Percentiles rank a stretch among this genome's conserved stretches.
phyloP scores from a whole-genome alignment of 2,888 invertebrate genomes.

The Lagria hirta region DNA sequence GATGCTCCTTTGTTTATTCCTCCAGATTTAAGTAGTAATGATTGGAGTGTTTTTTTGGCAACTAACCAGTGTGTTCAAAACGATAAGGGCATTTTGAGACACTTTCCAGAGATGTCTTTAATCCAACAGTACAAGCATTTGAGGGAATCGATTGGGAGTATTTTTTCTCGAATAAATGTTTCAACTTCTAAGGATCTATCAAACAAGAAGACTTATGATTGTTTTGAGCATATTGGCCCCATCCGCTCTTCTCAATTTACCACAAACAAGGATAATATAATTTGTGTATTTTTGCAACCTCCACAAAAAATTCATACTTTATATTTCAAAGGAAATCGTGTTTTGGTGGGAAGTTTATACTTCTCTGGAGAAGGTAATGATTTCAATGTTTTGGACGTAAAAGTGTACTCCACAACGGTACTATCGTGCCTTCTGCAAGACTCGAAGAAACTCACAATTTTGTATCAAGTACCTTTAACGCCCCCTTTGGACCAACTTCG shows the following conservation, averaged over 20 bases:
- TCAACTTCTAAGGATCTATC: conserved; percentile 66
- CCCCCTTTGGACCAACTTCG: conserved; percentile 50
- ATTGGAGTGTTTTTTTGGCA: conserved; percentile 75
- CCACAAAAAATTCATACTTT: conserved; percentile 56
- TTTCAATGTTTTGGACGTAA: conserved; percentile 65
- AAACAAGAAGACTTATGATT: conserved; percentile 57
- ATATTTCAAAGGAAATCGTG: conserved; percentile 36
- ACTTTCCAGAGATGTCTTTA: conserved; percentile 74
- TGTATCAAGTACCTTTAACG: conserved; percentile 42
- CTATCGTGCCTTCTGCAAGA: conserved; percentile 72
- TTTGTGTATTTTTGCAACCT: conserved; percentile 50
- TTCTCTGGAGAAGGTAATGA: conserved; percentile 54
- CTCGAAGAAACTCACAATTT: conserved; percentile 41
- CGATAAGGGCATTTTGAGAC: conserved; percentile 72
- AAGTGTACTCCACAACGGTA: conserved; percentile 73
- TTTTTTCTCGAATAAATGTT: conserved; percentile 68
- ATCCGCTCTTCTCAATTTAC: conserved; percentile 58
- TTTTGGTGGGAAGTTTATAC: conserved; percentile 59
- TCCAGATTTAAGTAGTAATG: conserved; percentile 71
- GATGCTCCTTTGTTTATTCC: conserved; percentile 72
- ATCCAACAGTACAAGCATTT: conserved; percentile 78
- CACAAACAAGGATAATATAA: no score
- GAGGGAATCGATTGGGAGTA: conserved; percentile 63
- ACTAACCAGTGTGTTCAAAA: conserved; percentile 73
- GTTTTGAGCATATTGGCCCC: conserved; percentile 39